Percentiles rank a stretch among this genome's conserved stretches.
Evolutionary conservation across 2,113 vertebrate species (phyloP).

Genomic region (Ovis aries): DNA sequence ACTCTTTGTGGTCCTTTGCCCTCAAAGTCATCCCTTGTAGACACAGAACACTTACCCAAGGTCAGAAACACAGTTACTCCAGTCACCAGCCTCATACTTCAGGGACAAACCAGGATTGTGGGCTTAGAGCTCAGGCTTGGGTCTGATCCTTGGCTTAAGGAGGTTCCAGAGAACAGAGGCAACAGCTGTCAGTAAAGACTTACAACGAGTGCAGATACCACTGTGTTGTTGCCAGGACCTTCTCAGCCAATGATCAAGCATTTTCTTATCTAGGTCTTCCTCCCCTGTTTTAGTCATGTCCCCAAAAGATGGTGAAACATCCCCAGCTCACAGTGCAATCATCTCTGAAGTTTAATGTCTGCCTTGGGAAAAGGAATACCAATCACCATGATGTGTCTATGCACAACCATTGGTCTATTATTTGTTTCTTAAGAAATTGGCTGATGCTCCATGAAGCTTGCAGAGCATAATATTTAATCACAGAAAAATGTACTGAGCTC

Average conservation of each 20-base stretch:
- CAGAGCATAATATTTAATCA: neutral
- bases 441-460: neutral
- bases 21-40: neutral
- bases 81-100: neutral
- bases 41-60: too few species aligned
- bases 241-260: neutral
- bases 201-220: fast-evolving
- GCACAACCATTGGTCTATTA: neutral
- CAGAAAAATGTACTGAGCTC: neutral
- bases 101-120: fast-evolving
- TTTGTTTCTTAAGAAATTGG: neutral
- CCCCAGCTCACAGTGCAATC: neutral
- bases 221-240: neutral
- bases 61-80: neutral
- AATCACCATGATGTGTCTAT: too few species aligned
- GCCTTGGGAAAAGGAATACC: neutral
- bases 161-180: neutral
- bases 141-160: neutral
- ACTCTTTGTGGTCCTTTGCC: neutral
- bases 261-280: neutral
- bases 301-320: neutral
- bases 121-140: neutral
- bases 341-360: neutral
- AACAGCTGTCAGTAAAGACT: neutral
- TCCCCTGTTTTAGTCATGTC: neutral